phyloP scores from a whole-genome alignment of 2,888 invertebrate species.

The Eupithecia insigniata region DNA sequence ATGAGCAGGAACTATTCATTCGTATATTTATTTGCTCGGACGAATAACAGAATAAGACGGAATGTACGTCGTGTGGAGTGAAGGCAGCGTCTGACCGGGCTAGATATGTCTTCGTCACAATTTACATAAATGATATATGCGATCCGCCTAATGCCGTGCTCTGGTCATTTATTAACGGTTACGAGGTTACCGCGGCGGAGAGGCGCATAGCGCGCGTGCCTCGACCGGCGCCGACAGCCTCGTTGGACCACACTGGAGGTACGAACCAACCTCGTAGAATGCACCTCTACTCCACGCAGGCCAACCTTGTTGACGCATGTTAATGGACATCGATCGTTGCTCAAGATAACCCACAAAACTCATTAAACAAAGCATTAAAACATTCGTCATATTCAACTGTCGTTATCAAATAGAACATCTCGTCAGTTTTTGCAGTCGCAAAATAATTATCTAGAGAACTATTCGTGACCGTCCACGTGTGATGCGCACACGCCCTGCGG shows the following conservation, averaged over 20 bases:
- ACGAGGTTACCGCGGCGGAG: slow-evolving; percentile 60
- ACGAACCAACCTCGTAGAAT: slow-evolving; percentile 51
- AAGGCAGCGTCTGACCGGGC: slow-evolving; percentile 70
- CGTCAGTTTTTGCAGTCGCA: slow-evolving; percentile 48
- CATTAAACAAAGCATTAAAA: slow-evolving; percentile 29
- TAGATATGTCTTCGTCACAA: slow-evolving; percentile 84
- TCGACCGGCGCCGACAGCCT: slow-evolving; percentile 71
- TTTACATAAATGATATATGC: slow-evolving; percentile 84
- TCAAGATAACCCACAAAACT: slow-evolving; percentile 44
- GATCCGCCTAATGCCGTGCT: slow-evolving; percentile 80
- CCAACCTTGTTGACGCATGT: slow-evolving; percentile 77
- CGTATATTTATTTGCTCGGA: slow-evolving; percentile 67
- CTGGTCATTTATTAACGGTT: slow-evolving; percentile 80
- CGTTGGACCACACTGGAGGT: slow-evolving; percentile 76
- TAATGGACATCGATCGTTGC: slow-evolving; percentile 68
- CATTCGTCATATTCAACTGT: slow-evolving; percentile 27
- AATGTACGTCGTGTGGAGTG: slow-evolving; percentile 79
- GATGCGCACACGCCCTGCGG: slow-evolving; percentile 63
- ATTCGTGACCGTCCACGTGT: slow-evolving; percentile 59
- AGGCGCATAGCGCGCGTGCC: slow-evolving; percentile 81
- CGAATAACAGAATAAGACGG: slow-evolving; percentile 65
- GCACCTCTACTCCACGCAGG: slow-evolving; percentile 51
- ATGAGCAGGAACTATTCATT: slow-evolving; percentile 56
- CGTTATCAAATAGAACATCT: slow-evolving; percentile 38
- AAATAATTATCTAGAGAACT: slow-evolving; percentile 43